Base-by-base conservation (phyloP, 2,888 invertebrate species). In the Schrankia costaestrigalis region DNA sequence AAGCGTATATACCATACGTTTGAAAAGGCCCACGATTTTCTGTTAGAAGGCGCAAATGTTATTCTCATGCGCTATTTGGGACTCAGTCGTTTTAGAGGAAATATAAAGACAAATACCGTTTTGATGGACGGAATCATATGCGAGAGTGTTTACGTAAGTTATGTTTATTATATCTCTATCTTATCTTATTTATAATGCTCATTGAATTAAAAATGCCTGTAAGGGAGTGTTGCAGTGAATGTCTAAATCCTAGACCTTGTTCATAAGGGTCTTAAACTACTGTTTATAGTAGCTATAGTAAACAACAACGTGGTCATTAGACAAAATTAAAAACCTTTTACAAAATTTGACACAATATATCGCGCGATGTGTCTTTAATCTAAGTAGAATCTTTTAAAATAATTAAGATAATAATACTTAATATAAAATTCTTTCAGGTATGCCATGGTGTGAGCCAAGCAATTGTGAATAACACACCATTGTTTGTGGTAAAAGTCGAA, bases 21-120 rank as follows among this genome's bases (percentile, higher is more conserved):
- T 31, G 74, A 78, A 23, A 78, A 75, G 12, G 78, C 89, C n/a
- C 74, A 71, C 30, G 73, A 89, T 50, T 82, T 91, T 40, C 69
- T 92, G 29, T 82, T 90, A n/a, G 92, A 92, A 78, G 92, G 91
- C 17, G 89, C 90, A 5, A 91, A 90, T 68, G 76, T 92, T 38
- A 64, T 92, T 8, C 64, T 92, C 10, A 74, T 91, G 68, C 80
- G 92, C 44, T 92, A 91, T 60, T 71, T 92, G 17, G 91, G 89
- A 2, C 59, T 92, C 8, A 75, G 67, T 9, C 79, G 89, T 45
- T 90, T 79, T 53, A 75, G 75, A 30, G 92, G 92, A 6, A 77
- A 63, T 32, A 76, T 92, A 42, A 89, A 89, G 59, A 79, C 91
- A 11, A 79, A 89, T 11, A 88, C 89, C 9, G 79, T 91, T 29